Percentiles rank a stretch among this genome's conserved stretches.
These are phyloP conservation scores for Apamea sordens DNA, from an alignment of 2,888 invertebrate genomes.

Conservation along the genomic window DNA sequence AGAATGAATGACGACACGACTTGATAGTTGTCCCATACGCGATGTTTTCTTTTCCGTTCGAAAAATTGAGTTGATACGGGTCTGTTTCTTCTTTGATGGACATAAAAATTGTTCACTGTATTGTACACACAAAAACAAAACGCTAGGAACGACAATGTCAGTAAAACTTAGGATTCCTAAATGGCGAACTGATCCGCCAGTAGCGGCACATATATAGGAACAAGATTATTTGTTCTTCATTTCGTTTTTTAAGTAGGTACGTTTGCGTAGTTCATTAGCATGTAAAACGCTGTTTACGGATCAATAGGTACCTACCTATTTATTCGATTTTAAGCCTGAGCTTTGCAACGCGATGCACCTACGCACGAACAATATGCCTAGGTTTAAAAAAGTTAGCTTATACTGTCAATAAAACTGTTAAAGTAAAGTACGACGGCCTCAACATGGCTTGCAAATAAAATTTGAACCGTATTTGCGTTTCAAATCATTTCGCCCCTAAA, in stretches of 20 bases:
- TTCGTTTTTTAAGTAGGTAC: constrained; percentile 9
- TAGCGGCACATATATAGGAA: no score
- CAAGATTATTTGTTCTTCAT: constrained; percentile 3
- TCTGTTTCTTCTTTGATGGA: no score
- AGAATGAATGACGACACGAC: no score
- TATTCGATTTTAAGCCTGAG: not conserved
- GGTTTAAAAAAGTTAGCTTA: not conserved
- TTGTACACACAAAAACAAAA: no score
- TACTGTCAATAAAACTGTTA: not conserved
- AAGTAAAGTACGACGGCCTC: not conserved
- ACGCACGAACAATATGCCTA: not conserved
- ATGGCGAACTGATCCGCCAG: no score
- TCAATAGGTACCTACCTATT: not conserved
- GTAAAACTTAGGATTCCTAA: no score
- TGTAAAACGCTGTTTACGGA: constrained; percentile 10
- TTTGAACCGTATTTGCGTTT: not conserved
- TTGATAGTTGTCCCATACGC: no score
- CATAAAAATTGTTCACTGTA: no score
- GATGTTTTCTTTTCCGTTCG: no score
- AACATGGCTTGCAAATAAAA: not conserved
- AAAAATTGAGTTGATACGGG: no score
- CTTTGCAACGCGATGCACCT: not conserved
- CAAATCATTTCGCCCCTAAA: not conserved
- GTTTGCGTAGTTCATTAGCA: constrained; percentile 20
- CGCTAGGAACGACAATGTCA: no score